Base-by-base conservation (phyloP, 1,140 invertebrate genomes). In the Ceratina calcarata region DNA sequence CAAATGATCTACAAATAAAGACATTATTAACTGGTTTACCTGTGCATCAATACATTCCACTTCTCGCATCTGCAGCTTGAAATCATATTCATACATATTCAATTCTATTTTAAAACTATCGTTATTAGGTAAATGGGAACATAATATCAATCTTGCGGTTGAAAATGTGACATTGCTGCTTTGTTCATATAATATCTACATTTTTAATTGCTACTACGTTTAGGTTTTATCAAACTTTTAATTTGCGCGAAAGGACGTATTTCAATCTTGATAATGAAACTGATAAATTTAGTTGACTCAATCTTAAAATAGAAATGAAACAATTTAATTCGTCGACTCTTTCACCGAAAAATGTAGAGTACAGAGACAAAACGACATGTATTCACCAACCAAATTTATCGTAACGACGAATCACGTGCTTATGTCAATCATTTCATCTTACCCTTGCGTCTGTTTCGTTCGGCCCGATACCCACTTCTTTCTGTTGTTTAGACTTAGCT, bases 1-100 rank as follows among this genome's bases (percentile, higher is more conserved):
- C 32, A 58, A 16, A 7, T n/a, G n/a, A 6, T 15, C 53, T 57
- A 22, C 16, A 22, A 66, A 57, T 53, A 12, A n/a, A 55, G 57
- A 65, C 37, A 18, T 20, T n/a, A 24, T 45, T 10, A 76, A 77
- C 71, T 82, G 76, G 61, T 72, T 94, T 95, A 95, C 94, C 94
- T 94, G 94, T 88, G 94, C 93, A 93, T 95, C 95, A 92, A 95
- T 95, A 93, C 94, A 94, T 91, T 94, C 94, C 87, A 93, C 93
- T 91, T 94, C 94, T 89, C 93, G 93, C 87, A 93, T 91, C 90
- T 94, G 93, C 93, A 94, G 94, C 95, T 94, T 94, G 94, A 91
- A 94, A 94, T 86, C 86, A 90, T 87, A 87, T 85, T 45, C 76
- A 79, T 69, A 83, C 32, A 78, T 61, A 78, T 32, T 70, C 60